phyloP scores from a whole-genome alignment of 2,113 vertebrate species.

The Aleadryas rufinucha region DNA sequence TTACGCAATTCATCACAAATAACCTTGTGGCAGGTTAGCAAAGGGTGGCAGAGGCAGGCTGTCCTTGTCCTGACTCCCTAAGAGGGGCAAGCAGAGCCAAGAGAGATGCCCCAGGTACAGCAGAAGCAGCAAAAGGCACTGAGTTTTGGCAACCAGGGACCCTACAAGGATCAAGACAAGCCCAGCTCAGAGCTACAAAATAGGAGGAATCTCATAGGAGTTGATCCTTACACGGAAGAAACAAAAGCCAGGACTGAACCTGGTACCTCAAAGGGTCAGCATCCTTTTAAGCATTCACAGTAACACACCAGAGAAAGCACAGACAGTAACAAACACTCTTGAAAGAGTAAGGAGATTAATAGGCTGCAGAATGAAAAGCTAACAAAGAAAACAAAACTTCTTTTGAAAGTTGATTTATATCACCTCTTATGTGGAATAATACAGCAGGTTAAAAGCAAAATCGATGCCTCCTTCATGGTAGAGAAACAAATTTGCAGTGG shows the following conservation, averaged over 20 bases:
- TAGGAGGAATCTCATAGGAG: not conserved
- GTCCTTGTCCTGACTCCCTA: not conserved
- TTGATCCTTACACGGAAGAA: accelerated
- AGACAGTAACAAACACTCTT: no score
- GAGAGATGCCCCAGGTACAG: not conserved
- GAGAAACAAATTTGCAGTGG: not conserved
- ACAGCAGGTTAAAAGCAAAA: not conserved
- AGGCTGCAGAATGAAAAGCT: not conserved
- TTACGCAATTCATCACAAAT: not conserved
- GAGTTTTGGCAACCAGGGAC: not conserved
- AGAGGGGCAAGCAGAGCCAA: not conserved
- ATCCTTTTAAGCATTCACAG: not conserved
- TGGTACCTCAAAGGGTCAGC: not conserved
- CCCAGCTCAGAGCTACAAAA: not conserved
- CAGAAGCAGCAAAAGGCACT: not conserved
- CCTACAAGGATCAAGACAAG: not conserved
- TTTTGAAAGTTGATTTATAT: not conserved
- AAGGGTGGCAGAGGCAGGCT: not conserved
- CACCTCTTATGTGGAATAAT: not conserved
- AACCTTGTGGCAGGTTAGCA: not conserved
- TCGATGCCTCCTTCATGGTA: not conserved
- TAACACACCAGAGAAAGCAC: not conserved
- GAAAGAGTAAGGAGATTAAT: not conserved
- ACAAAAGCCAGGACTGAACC: not conserved
- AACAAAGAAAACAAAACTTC: not conserved